Evolutionary conservation across 2,888 invertebrate species (phyloP).

Genomic region (Lepidochitona cinerea): DNA sequence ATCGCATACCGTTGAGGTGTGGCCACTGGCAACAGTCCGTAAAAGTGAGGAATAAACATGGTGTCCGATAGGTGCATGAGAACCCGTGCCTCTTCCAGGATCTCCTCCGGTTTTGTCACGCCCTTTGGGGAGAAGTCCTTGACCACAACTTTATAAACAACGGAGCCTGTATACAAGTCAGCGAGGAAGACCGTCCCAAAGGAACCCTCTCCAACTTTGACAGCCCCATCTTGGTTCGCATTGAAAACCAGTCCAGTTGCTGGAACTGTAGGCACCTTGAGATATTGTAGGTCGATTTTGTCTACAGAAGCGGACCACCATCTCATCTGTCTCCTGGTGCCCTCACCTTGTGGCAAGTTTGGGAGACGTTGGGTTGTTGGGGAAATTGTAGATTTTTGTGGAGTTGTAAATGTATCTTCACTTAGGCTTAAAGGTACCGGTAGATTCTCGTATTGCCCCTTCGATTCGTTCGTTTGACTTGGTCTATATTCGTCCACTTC

Average conservation of each 20-base stretch:
- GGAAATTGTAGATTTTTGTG: too few species aligned
- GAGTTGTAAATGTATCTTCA: neutral
- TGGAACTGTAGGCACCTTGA: neutral
- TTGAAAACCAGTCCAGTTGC: neutral
- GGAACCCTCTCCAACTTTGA: neutral
- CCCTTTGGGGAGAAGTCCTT: slow-evolving; percentile 2
- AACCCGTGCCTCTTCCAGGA: neutral
- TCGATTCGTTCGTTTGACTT: neutral
- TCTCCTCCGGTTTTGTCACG: neutral
- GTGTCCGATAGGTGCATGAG: neutral
- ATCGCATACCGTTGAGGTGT: neutral
- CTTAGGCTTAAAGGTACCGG: neutral
- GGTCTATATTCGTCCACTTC: neutral
- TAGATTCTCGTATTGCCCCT: neutral
- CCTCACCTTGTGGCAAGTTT: neutral
- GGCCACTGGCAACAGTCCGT: neutral
- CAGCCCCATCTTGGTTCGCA: neutral
- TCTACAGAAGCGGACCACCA: neutral
- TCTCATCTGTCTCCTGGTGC: neutral
- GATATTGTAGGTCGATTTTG: neutral
- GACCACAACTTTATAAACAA: neutral
- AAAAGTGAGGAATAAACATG: neutral
- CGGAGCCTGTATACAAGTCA: neutral
- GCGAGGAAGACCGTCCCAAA: neutral
- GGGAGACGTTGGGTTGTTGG: too few species aligned